A percentile compares a stretch with the other conserved stretches of the same genome.
Conservation (phyloP, 2,797 vertebrate species). For the Borostomias antarcticus region DNA sequence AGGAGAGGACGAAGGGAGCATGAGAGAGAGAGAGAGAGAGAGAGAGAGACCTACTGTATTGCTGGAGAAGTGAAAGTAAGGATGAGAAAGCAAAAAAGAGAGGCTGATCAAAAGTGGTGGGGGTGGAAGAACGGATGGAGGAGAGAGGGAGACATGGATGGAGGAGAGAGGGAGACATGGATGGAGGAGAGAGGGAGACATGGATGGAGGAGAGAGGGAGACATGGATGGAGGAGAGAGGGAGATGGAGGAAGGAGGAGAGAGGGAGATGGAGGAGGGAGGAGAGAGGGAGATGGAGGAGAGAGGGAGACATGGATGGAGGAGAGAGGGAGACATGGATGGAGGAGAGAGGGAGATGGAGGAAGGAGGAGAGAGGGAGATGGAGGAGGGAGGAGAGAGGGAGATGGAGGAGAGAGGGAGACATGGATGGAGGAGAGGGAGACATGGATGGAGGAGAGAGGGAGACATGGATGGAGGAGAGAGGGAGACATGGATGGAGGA, state of each 20-base stretch:
- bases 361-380: neutral
- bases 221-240: slow-evolving; percentile 23
- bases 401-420: neutral
- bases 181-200: neutral
- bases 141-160: slow-evolving; percentile 46
- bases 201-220: slow-evolving; percentile 22
- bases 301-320: neutral
- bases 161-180: neutral
- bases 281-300: slow-evolving; percentile 2
- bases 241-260: neutral
- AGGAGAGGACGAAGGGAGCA: slow-evolving; percentile 49
- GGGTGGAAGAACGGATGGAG: no score
- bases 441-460: no score
- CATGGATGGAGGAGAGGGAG: neutral
- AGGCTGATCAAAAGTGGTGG: no score
- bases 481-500: slow-evolving; percentile 4
- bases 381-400: neutral
- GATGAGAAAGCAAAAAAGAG: neutral
- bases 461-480: neutral
- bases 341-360: neutral
- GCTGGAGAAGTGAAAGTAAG: neutral
- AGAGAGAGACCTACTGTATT: no score
- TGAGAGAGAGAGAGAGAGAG: neutral
- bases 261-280: neutral
- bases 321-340: neutral